phyloP scores from a whole-genome alignment of 2,797 vertebrate species.

The Gymnothorax javanicus region DNA sequence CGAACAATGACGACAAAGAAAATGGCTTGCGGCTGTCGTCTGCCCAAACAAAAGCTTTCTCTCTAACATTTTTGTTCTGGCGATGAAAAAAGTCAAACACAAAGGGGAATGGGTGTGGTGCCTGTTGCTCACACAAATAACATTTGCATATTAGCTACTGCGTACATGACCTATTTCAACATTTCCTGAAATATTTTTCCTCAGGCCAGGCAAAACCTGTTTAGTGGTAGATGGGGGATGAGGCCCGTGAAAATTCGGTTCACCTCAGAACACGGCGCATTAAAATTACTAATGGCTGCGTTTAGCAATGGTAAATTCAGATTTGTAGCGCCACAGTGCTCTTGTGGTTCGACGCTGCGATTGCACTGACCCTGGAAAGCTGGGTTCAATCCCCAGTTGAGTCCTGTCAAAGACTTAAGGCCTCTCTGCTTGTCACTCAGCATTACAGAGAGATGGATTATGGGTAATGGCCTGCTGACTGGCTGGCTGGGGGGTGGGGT shows the following conservation, averaged over 20 bases:
- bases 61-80: background rate
- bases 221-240: background rate
- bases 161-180: background rate
- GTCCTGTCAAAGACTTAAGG: background rate
- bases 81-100: background rate
- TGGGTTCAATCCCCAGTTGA: constrained; percentile 4
- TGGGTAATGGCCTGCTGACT: background rate
- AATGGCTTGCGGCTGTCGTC: background rate
- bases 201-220: background rate
- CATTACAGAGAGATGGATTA: constrained; percentile 4
- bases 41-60: background rate
- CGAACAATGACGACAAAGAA: background rate
- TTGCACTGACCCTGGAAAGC: background rate
- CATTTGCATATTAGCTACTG: constrained; percentile 6
- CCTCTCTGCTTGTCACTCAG: constrained; percentile 10
- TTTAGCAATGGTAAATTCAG: constrained; percentile 1
- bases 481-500: background rate
- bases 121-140: background rate
- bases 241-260: background rate
- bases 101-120: background rate
- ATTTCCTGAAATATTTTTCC: background rate
- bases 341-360: background rate
- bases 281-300: background rate
- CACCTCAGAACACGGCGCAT: background rate
- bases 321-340: background rate